These are phyloP conservation scores for Idaea aversata DNA, from an alignment of 2,888 invertebrate genomes.

Conservation along the genomic window DNA sequence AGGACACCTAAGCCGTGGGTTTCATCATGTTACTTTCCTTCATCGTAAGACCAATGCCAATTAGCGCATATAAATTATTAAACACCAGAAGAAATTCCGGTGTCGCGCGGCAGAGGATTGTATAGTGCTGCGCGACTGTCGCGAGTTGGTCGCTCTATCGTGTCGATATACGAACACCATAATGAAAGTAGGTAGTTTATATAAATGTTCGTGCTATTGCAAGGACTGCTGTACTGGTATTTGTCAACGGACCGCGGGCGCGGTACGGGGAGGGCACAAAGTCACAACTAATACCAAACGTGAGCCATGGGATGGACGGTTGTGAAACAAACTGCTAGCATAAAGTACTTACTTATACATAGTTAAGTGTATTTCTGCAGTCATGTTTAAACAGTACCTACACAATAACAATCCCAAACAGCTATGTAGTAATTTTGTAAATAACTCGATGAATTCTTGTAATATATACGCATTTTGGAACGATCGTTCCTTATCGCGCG, in stretches of 20 bases:
- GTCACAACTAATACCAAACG: conserved; percentile 54
- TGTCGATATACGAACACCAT: too few relatives aligned
- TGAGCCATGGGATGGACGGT: conserved; percentile 69
- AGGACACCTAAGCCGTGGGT: too few relatives aligned
- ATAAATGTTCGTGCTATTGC: conserved; percentile 6
- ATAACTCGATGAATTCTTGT: background rate
- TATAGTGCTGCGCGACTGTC: too few relatives aligned
- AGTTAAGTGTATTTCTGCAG: background rate
- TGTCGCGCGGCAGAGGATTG: too few relatives aligned
- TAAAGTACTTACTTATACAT: conserved; percentile 3
- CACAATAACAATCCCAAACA: background rate
- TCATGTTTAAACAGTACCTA: background rate
- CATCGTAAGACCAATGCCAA: too few relatives aligned
- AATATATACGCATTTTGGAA: too few relatives aligned
- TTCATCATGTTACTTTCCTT: too few relatives aligned
- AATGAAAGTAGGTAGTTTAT: background rate
- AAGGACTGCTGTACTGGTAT: conserved; percentile 19
- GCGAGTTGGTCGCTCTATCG: too few relatives aligned
- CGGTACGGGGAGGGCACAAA: conserved; percentile 33
- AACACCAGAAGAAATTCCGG: too few relatives aligned
- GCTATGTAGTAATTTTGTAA: background rate
- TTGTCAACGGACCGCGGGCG: conserved; percentile 53
- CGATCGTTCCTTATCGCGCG: too few relatives aligned
- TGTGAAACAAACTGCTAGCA: conserved; percentile 31
- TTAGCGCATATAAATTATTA: too few relatives aligned